A percentile compares a stretch with the other conserved stretches of the same genome.
Evolutionary conservation across 2,113 vertebrate genomes (phyloP).

Genomic region (Eudorcas thomsonii): DNA sequence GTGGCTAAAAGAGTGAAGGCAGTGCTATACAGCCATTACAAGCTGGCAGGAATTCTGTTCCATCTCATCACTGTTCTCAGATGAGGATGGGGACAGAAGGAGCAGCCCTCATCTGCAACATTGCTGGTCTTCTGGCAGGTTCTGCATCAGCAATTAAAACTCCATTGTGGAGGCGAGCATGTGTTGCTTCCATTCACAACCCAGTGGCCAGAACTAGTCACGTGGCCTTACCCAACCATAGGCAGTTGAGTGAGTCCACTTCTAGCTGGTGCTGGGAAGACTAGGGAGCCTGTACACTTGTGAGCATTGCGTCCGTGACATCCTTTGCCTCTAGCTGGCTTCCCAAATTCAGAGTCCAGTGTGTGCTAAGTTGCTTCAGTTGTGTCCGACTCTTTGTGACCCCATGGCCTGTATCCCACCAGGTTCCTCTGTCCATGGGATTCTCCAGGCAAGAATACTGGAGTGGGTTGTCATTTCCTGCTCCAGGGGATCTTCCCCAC

Average conservation of each 20-base stretch:
- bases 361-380: neutral
- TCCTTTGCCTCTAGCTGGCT: neutral
- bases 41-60: neutral
- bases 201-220: neutral
- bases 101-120: neutral
- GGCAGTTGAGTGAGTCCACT: neutral
- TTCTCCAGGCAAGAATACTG: neutral
- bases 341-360: neutral
- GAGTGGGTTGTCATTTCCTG: neutral
- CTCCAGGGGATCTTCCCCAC: neutral
- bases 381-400: neutral
- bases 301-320: accelerated
- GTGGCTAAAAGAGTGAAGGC: neutral
- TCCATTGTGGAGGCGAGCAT: neutral
- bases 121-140: neutral
- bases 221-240: neutral
- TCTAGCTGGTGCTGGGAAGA: neutral
- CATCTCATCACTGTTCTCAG: neutral
- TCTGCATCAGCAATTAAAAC: neutral
- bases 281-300: neutral
- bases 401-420: neutral
- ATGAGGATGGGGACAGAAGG: neutral
- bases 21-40: neutral
- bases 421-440: neutral
- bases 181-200: neutral